A percentile compares a stretch with the other conserved stretches of the same genome.
phyloP scores from a whole-genome alignment of 2,888 invertebrate species.

The Lamellibrachia columna region DNA sequence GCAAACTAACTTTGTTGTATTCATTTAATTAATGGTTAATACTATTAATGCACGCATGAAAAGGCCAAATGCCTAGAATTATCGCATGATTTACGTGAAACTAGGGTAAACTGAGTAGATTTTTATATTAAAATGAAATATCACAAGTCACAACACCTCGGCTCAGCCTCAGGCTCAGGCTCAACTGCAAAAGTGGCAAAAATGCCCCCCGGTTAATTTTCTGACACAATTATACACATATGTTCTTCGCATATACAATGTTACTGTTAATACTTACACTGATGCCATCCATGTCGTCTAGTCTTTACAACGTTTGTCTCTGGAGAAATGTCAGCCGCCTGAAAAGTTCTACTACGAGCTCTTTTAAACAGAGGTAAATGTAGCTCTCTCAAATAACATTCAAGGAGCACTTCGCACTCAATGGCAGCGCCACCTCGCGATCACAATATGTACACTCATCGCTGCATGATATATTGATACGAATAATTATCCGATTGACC shows the following conservation, averaged over 20 bases:
- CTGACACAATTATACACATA: not conserved
- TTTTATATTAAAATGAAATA: not conserved
- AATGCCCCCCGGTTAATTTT: not conserved
- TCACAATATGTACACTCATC: not conserved
- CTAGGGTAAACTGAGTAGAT: not conserved
- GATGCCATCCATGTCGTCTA: not conserved
- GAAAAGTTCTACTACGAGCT: constrained; percentile 6
- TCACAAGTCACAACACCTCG: not conserved
- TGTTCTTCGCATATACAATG: not conserved
- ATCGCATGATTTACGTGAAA: not conserved
- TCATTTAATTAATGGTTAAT: not conserved
- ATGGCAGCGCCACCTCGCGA: not conserved
- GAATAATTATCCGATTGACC: too few relatives aligned
- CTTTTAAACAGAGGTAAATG: not conserved
- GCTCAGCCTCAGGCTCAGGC: too few relatives aligned
- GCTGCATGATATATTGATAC: too few relatives aligned
- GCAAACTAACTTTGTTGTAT: not conserved
- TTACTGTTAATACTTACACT: not conserved
- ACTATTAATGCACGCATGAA: not conserved
- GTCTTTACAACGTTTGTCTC: not conserved
- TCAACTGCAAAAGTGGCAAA: not conserved
- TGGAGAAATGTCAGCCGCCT: not conserved
- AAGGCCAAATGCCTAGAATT: not conserved
- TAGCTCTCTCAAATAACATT: not conserved
- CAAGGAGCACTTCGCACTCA: not conserved